Percentiles rank a stretch among this genome's conserved stretches.
phyloP scores from a whole-genome alignment of 2,888 invertebrate genomes.

The Phrixothrix hirtus region DNA sequence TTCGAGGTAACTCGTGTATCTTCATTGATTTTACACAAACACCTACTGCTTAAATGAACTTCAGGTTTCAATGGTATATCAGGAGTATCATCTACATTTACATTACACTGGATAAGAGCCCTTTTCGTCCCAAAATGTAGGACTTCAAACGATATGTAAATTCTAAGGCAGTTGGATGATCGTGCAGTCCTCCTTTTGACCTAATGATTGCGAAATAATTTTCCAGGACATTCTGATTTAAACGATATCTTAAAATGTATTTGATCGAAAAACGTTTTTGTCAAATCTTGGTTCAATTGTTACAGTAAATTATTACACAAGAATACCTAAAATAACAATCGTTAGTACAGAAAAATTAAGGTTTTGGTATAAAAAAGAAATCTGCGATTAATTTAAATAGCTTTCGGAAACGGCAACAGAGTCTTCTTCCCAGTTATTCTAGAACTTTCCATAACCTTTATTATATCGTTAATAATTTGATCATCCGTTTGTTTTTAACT shows the following conservation, averaged over 20 bases:
- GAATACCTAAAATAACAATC: constrained; percentile 28
- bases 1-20: background rate
- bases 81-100: constrained; percentile 24
- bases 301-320: constrained; percentile 29
- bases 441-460: constrained; percentile 6
- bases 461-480: constrained; percentile 17
- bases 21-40: background rate
- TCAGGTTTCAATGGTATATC: constrained; percentile 9
- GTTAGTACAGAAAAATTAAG: too few species aligned
- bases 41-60: background rate
- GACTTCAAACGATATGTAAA: constrained; percentile 35
- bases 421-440: constrained; percentile 5
- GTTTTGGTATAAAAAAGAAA: too few species aligned
- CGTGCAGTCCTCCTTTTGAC: constrained; percentile 21
- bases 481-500: constrained; percentile 11
- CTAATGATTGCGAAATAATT: constrained; percentile 34
- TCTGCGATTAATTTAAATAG: too few species aligned
- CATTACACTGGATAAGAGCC: constrained; percentile 17
- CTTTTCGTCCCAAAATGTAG: constrained; percentile 33
- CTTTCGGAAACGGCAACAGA: too few species aligned
- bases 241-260: constrained; percentile 34
- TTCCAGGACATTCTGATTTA: constrained; percentile 39
- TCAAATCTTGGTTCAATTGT: constrained; percentile 24
- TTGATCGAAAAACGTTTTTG: constrained; percentile 21
- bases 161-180: constrained; percentile 35